Percentiles rank a stretch among this genome's conserved stretches.
These are phyloP conservation scores for Benthosema pterotum DNA, from an alignment of 2,797 vertebrate genomes.

Conservation along the genomic window DNA sequence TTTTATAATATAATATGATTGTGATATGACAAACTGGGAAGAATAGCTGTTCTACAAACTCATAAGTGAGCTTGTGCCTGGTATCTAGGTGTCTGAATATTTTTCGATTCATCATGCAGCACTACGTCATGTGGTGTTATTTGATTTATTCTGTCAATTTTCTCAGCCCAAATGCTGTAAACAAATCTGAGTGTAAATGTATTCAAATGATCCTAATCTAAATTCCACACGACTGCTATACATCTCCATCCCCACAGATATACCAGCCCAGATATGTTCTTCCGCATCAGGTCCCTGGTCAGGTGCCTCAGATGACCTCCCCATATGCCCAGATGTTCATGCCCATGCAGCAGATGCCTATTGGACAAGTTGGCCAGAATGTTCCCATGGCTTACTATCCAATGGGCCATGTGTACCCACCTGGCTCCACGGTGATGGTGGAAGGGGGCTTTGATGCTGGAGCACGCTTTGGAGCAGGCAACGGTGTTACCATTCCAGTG, in stretches of 20 bases:
- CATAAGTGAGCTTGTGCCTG: too few species aligned
- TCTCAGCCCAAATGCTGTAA: background rate
- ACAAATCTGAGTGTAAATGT: background rate
- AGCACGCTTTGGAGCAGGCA: slow-evolving; percentile 88
- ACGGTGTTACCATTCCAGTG: slow-evolving; percentile 87
- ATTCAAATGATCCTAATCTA: background rate
- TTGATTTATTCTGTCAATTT: too few species aligned
- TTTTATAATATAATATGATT: too few species aligned
- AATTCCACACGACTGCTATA: background rate
- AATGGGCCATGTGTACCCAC: slow-evolving; percentile 89
- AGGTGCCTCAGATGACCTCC: slow-evolving; percentile 90
- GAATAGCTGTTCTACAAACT: too few species aligned
- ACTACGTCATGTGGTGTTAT: too few species aligned
- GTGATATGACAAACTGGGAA: too few species aligned
- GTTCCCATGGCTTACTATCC: slow-evolving; percentile 96
- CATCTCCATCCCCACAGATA: slow-evolving; percentile 76
- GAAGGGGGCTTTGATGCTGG: slow-evolving; percentile 90
- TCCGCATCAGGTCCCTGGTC: slow-evolving; percentile 84
- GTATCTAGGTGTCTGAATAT: too few species aligned
- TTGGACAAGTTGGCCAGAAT: slow-evolving; percentile 86
- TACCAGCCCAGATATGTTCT: slow-evolving; percentile 95
- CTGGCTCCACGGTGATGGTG: slow-evolving; percentile 89
- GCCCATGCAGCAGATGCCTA: slow-evolving; percentile 88
- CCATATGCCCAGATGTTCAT: slow-evolving; percentile 91
- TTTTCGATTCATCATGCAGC: too few species aligned